A percentile compares a stretch with the other conserved stretches of the same genome.
Evolutionary conservation across 1,140 invertebrate species (phyloP).

Genomic region (Acromyrmex charruanus): DNA sequence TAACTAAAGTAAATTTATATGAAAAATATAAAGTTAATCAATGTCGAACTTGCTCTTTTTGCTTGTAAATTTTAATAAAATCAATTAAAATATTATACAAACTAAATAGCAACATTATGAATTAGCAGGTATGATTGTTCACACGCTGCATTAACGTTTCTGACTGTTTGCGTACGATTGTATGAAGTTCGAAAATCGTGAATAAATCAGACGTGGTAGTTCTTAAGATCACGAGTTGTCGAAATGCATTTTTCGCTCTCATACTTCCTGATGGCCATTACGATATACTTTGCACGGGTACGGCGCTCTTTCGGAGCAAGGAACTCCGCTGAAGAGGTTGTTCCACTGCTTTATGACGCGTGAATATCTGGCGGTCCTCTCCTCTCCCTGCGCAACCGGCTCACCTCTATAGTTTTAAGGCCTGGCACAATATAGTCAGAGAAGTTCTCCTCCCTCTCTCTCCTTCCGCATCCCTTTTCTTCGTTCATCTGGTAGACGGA

Average conservation of each 20-base stretch:
- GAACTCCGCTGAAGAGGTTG: slow-evolving; percentile 64
- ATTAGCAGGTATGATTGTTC: not conserved
- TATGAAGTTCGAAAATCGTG: slow-evolving; percentile 48
- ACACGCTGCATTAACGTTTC: not conserved
- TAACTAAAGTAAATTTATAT: too few relatives aligned
- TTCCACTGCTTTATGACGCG: slow-evolving; percentile 80
- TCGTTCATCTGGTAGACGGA: slow-evolving; percentile 25
- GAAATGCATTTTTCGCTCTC: slow-evolving; percentile 66
- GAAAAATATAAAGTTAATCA: not conserved
- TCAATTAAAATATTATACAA: not conserved
- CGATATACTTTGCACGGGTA: slow-evolving; percentile 59
- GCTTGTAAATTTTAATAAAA: not conserved
- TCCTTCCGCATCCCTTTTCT: slow-evolving; percentile 34
- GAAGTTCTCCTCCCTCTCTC: slow-evolving; percentile 20
- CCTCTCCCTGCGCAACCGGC: slow-evolving; percentile 7
- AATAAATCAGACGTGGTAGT: slow-evolving; percentile 64
- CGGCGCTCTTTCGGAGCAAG: slow-evolving; percentile 24
- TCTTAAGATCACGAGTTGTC: slow-evolving; percentile 15
- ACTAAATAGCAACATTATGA: not conserved
- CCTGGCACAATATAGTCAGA: slow-evolving; percentile 63
- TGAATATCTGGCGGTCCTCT: slow-evolving; percentile 77
- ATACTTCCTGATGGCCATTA: slow-evolving; percentile 73
- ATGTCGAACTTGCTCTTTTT: not conserved
- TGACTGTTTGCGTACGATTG: not conserved
- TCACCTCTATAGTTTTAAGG: slow-evolving; percentile 66